Evolutionary conservation across 2,888 invertebrate species (phyloP), one percentile per base, ranked within the genome.

Genomic region (Chymomyza caudatula): DNA sequence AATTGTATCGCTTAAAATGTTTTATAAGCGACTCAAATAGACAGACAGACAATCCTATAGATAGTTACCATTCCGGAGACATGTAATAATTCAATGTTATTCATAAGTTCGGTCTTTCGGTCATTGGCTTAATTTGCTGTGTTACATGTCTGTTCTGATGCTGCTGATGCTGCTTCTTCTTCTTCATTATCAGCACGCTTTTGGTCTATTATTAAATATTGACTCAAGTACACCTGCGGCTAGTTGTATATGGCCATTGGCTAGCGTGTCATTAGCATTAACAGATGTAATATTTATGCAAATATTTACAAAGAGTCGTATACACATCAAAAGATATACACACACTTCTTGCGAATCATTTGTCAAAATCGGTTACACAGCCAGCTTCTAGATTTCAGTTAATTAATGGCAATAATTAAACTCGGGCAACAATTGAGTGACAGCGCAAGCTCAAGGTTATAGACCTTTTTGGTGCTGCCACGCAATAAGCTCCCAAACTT

Each of bases 1-100:
- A 88, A 85, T 85, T 87, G 88, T 85, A 88, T 83, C 85, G 77
- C 79, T 78, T 87, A 86, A 80, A 86, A 84, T 80, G 79, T 84
- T 82, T 85, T 82, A 78, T 80, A 85, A 85, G 66, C 69, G 67
- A 69, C 64, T 56, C 42, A 54, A 56, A 53, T 19, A 49, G 19
- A 23, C 55, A 67, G 29, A 76, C 60, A 63, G 11, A 44, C 60
- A 37, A 37, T 37, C 11, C 29, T 11, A 37, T 37, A 60, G 25
- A 53, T 11, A 53, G n/a, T n/a, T n/a, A n/a, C n/a, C 11, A 68
- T 43, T 13, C 44, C 29, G 13, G 22, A n/a, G 6, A 37, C 43
- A 58, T 29, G 57, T 61, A 47, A 53, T 65, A 66, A 75, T 63
- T 77, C 74, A 61, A 73, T 66, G 65, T 78, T 75, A 78, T 76